Percentiles rank a stretch among this genome's conserved stretches.
phyloP scores from a whole-genome alignment of 1,140 invertebrate genomes.

The Camponotus pennsylvanicus region DNA sequence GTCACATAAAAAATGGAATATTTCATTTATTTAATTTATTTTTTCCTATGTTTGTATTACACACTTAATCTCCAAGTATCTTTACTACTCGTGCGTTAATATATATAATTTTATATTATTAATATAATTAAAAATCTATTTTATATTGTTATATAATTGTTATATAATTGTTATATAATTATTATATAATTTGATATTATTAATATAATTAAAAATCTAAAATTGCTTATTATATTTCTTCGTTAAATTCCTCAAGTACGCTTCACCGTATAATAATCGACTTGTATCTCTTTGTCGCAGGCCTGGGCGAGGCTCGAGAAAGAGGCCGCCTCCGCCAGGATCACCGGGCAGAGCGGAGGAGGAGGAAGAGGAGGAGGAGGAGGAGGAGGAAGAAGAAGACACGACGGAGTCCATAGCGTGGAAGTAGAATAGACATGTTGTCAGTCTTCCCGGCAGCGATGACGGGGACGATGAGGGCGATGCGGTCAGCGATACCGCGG shows the following conservation, averaged over 20 bases:
- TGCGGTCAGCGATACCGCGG: constrained; percentile 48
- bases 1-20: background rate
- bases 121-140: no score
- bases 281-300: constrained; percentile 46
- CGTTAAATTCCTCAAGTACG: background rate
- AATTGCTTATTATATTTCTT: background rate
- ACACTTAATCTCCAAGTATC: no score
- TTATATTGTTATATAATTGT: no score
- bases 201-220: background rate
- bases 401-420: constrained; percentile 72
- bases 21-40: background rate
- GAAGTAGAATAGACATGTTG: constrained; percentile 78
- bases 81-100: no score
- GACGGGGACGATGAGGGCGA: constrained; percentile 59
- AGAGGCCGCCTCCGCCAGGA: constrained; percentile 65
- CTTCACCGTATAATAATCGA: background rate
- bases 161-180: no score
- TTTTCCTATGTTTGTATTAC: background rate
- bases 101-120: no score
- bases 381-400: constrained; percentile 32
- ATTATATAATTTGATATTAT: background rate
- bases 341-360: constrained; percentile 62
- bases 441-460: constrained; percentile 73
- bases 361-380: constrained; percentile 34
- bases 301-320: constrained; percentile 73